Conservation (phyloP, 2,797 vertebrate genomes). For the Calcarius lapponicus region DNA sequence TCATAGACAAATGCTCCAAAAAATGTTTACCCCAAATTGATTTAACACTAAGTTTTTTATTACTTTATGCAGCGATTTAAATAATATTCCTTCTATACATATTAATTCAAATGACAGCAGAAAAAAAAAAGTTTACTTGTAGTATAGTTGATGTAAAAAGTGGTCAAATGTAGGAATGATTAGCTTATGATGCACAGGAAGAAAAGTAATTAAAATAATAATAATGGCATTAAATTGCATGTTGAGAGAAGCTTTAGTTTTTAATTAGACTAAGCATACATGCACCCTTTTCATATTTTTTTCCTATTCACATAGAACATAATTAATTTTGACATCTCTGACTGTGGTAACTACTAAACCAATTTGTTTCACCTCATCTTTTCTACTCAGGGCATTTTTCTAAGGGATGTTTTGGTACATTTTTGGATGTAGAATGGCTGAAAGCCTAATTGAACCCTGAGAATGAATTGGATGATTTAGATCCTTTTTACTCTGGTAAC, state of each 20-base stretch:
- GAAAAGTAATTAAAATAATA: conserved; percentile 4
- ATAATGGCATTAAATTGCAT: background rate
- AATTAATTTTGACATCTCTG: background rate
- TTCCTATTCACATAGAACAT: background rate
- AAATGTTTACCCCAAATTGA: background rate
- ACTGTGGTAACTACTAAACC: background rate
- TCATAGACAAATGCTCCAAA: background rate
- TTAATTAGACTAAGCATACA: background rate
- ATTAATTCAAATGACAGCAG: background rate
- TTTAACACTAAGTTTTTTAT: background rate
- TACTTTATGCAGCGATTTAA: background rate
- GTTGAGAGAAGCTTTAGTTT: background rate
- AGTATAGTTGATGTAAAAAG: background rate
- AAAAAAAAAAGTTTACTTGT: background rate
- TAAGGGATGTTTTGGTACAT: conserved; percentile 71
- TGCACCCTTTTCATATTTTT: background rate
- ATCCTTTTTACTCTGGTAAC: background rate
- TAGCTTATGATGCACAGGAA: background rate
- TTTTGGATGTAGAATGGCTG: conserved; percentile 49
- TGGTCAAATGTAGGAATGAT: background rate
- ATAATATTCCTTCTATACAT: background rate
- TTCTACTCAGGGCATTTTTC: conserved; percentile 26
- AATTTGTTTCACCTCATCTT: conserved; percentile 23
- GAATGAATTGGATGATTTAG: conserved; percentile 7
- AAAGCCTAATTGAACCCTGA: conserved; percentile 70